phyloP scores from a whole-genome alignment of 2,888 invertebrate genomes.

The Therioaphis trifolii region DNA sequence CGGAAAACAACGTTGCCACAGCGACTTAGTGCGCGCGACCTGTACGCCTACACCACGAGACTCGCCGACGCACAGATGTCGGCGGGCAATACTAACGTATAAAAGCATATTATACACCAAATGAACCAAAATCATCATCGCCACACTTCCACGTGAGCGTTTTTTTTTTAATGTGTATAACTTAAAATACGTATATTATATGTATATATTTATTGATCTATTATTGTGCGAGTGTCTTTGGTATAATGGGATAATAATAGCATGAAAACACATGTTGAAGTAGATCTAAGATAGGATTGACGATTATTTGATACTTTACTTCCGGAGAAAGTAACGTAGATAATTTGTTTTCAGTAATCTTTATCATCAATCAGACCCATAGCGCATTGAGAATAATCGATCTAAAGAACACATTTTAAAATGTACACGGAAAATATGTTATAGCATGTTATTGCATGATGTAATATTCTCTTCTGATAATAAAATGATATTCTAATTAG shows the following conservation, averaged over 20 bases:
- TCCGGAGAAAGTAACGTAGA: conserved; percentile 36
- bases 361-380: neutral
- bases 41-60: conserved; percentile 48
- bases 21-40: neutral
- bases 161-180: neutral
- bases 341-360: conserved; percentile 16
- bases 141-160: neutral
- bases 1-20: conserved; percentile 49
- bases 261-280: neutral
- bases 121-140: conserved; percentile 7
- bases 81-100: neutral
- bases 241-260: conserved; percentile 11
- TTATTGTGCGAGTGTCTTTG: neutral
- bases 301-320: conserved; percentile 15
- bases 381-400: neutral
- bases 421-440: neutral
- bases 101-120: neutral
- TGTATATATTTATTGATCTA: neutral
- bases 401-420: neutral
- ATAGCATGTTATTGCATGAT: neutral
- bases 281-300: neutral
- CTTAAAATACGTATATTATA: neutral
- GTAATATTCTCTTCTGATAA: neutral
- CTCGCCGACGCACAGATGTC: conserved; percentile 57
- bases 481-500: too few relatives aligned